A percentile compares a stretch with the other conserved stretches of the same genome.
These are phyloP conservation scores for Melieria crassipennis DNA, from an alignment of 2,888 invertebrate species.

Conservation along the genomic window DNA sequence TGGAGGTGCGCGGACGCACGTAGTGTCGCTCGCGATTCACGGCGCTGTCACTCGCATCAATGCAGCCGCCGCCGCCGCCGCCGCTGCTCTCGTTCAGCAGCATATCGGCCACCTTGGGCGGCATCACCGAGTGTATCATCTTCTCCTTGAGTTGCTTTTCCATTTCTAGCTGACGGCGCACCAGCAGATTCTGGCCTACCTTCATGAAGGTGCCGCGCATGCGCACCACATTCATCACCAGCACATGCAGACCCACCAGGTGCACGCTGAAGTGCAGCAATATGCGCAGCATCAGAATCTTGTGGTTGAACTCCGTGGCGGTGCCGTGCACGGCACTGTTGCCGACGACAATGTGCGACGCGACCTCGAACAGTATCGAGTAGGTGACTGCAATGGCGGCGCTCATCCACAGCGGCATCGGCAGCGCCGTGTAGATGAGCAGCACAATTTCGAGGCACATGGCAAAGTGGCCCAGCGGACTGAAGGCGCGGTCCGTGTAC, in stretches of 20 bases:
- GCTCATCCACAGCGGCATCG: conserved; percentile 88
- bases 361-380: conserved; percentile 85
- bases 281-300: conserved; percentile 75
- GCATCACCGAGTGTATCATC: conserved; percentile 98
- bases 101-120: conserved; percentile 90
- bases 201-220: conserved; percentile 97
- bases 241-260: conserved; percentile 90
- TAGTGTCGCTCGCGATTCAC: conserved; percentile 53
- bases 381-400: conserved; percentile 82
- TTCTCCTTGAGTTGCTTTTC: conserved; percentile 95
- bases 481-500: conserved; percentile 71
- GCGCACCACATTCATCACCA: conserved; percentile 91
- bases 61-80: conserved; percentile 66
- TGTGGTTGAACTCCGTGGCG: conserved; percentile 69
- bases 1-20: conserved; percentile 59
- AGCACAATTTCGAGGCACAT: conserved; percentile 88
- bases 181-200: conserved; percentile 91
- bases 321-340: conserved; percentile 66
- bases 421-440: conserved; percentile 92
- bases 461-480: conserved; percentile 83
- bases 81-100: conserved; percentile 78
- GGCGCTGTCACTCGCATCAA: conserved; percentile 45
- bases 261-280: conserved; percentile 90
- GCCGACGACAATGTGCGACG: conserved; percentile 68
- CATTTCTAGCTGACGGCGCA: conserved; percentile 88